phyloP scores from a whole-genome alignment of 2,888 invertebrate species.

The Eupithecia tripunctaria region DNA sequence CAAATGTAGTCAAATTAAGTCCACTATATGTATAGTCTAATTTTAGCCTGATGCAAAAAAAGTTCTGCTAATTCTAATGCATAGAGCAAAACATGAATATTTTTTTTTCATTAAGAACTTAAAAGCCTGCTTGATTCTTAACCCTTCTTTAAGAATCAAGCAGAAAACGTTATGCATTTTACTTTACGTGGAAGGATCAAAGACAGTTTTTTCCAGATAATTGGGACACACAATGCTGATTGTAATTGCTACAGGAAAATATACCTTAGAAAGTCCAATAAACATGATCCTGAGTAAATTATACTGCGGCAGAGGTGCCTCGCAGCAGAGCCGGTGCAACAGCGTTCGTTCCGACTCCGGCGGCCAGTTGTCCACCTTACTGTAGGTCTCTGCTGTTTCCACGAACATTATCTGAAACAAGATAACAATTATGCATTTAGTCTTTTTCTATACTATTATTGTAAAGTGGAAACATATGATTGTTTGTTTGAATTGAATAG shows the following conservation, averaged over 20 bases:
- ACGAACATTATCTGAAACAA: constrained; percentile 88
- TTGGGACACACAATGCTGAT: neutral
- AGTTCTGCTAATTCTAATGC: too few relatives aligned
- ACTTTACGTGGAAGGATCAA: neutral
- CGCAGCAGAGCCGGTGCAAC: constrained; percentile 91
- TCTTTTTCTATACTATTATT: too few relatives aligned
- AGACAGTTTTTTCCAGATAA: neutral
- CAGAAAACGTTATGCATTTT: neutral
- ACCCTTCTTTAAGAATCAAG: too few relatives aligned
- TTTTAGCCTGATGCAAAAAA: too few relatives aligned
- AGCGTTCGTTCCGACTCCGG: constrained; percentile 93
- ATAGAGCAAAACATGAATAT: too few relatives aligned
- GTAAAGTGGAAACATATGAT: too few relatives aligned
- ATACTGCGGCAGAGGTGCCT: constrained; percentile 94
- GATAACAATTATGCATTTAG: too few relatives aligned
- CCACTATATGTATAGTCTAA: too few relatives aligned
- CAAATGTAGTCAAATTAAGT: too few relatives aligned
- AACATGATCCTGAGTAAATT: constrained; percentile 92
- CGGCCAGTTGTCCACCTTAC: constrained; percentile 94
- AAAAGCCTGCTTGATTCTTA: too few relatives aligned
- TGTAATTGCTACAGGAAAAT: constrained; percentile 1
- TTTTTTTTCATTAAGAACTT: too few relatives aligned
- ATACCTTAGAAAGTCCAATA: constrained; percentile 89
- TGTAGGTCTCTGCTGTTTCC: constrained; percentile 91
- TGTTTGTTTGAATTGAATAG: too few relatives aligned